These are phyloP conservation scores for Ovibos moschatus DNA, from an alignment of 2,113 vertebrate species.

Conservation along the genomic window DNA sequence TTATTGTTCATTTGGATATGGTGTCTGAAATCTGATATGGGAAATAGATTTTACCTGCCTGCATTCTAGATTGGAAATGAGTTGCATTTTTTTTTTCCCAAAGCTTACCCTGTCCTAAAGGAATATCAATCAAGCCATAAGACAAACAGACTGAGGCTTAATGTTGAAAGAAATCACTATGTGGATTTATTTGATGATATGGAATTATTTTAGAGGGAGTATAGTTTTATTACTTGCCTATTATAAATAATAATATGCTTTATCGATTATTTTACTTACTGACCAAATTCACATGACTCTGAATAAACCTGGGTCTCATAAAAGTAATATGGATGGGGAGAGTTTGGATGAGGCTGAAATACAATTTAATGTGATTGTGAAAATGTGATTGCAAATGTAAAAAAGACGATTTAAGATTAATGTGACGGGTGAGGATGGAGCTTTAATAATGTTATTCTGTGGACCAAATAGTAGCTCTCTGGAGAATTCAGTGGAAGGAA, in stretches of 20 bases:
- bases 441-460: not conserved
- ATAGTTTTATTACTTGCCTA: not conserved
- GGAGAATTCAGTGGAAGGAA: not conserved
- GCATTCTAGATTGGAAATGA: not conserved
- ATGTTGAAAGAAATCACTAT: not conserved
- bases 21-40: constrained; percentile 5
- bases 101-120: not conserved
- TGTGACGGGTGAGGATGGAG: not conserved
- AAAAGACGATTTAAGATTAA: not conserved
- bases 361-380: not conserved
- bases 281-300: not conserved
- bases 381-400: not conserved
- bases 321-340: not conserved
- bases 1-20: not conserved
- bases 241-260: not conserved
- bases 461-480: not conserved
- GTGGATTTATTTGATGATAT: not conserved
- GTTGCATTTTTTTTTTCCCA: not conserved
- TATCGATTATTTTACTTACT: not conserved
- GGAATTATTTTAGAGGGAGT: not conserved
- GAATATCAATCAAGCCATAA: not conserved
- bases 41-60: constrained; percentile 11
- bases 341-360: not conserved
- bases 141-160: not conserved
- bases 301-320: not conserved